phyloP scores from a whole-genome alignment of 2,797 vertebrate species.

The Sebastes melanostomus region DNA sequence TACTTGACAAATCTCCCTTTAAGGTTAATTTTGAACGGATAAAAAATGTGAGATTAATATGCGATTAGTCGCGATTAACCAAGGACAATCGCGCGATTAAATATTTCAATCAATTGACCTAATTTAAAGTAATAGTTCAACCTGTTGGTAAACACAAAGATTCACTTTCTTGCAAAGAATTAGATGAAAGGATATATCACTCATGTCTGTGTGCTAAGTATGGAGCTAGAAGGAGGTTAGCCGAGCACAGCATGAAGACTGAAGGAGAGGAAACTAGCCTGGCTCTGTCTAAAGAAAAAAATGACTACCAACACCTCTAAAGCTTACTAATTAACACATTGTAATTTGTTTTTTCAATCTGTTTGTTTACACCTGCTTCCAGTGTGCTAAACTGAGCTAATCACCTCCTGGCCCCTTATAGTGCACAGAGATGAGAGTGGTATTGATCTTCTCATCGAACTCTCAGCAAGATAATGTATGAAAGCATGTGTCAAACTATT shows the following conservation, averaged over 20 bases:
- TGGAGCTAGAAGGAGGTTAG: background rate
- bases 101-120: no score
- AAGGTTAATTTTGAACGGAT: no score
- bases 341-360: background rate
- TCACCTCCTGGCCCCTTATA: background rate
- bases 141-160: background rate
- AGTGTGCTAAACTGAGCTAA: background rate
- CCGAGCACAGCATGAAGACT: background rate
- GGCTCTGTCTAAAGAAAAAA: background rate
- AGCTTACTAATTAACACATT: background rate
- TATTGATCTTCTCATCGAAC: background rate
- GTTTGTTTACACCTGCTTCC: background rate
- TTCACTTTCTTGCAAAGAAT: no score
- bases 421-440: background rate
- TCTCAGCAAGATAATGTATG: background rate
- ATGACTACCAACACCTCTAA: background rate
- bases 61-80: no score
- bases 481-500: background rate
- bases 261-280: background rate
- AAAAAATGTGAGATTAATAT: no score
- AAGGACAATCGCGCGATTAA: no score
- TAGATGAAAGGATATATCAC: background rate
- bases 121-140: background rate
- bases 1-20: no score
- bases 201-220: background rate